Conservation (phyloP, 2,113 vertebrate species). For the Spea bombifrons region DNA sequence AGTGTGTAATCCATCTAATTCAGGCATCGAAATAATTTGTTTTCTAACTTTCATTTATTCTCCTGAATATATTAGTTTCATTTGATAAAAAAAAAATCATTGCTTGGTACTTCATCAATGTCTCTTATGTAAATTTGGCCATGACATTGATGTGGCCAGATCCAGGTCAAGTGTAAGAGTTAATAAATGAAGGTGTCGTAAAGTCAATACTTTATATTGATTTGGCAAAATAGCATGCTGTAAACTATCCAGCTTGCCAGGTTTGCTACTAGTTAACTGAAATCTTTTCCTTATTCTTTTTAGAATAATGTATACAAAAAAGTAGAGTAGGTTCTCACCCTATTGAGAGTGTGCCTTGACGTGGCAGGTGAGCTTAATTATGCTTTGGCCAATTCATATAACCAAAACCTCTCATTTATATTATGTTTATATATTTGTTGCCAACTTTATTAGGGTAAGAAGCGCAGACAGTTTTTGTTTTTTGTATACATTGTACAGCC, state of each 20-base stretch:
- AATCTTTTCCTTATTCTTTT: too few species aligned
- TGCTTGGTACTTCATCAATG: slow-evolving; percentile 36
- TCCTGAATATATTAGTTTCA: slow-evolving; percentile 9
- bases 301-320: too few species aligned
- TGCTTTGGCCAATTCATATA: too few species aligned
- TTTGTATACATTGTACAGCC: too few species aligned
- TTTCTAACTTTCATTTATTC: slow-evolving; percentile 7
- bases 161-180: slow-evolving; percentile 27
- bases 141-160: slow-evolving; percentile 23
- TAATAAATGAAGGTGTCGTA: slow-evolving; percentile 38
- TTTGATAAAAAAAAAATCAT: slow-evolving; percentile 38
- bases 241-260: background rate
- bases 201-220: slow-evolving; percentile 31
- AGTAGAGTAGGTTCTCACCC: too few species aligned
- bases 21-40: slow-evolving; percentile 8
- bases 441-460: too few species aligned
- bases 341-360: too few species aligned
- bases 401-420: too few species aligned
- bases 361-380: too few species aligned
- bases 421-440: too few species aligned
- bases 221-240: slow-evolving; percentile 11
- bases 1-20: slow-evolving; percentile 1
- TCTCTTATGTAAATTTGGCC: slow-evolving; percentile 35
- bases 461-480: too few species aligned
- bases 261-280: background rate